These are phyloP conservation scores for Coendou prehensilis DNA, from an alignment of 2,797 vertebrate species.

Conservation along the genomic window DNA sequence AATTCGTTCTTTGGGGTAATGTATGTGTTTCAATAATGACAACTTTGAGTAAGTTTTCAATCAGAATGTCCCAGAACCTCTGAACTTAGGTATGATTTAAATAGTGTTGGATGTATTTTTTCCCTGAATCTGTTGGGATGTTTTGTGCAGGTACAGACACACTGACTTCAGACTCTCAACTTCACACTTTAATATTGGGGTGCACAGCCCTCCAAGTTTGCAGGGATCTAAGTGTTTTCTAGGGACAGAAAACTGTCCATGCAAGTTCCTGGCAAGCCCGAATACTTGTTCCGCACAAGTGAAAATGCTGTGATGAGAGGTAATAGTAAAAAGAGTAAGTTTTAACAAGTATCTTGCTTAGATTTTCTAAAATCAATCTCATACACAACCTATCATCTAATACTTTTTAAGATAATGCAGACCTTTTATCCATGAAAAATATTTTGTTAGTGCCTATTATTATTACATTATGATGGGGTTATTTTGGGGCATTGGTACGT, in stretches of 20 bases:
- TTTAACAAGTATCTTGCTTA: neutral
- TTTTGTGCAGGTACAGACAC: neutral
- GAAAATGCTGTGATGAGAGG: neutral
- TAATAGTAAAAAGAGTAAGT: neutral
- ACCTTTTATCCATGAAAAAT: neutral
- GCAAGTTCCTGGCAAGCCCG: neutral
- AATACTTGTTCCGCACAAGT: no score
- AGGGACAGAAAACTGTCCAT: neutral
- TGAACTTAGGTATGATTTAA: neutral
- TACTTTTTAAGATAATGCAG: neutral
- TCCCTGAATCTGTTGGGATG: neutral
- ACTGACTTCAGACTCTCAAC: neutral
- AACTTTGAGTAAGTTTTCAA: neutral
- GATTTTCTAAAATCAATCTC: neutral
- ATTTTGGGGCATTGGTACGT: no score
- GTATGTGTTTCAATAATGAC: neutral
- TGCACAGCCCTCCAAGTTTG: neutral
- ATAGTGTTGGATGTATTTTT: no score
- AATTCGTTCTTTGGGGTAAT: neutral
- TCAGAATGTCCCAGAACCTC: neutral
- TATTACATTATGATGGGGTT: neutral
- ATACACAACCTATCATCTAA: neutral
- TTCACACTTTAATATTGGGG: accelerated
- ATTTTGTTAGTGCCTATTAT: neutral
- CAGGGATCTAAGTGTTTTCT: neutral